Evolutionary conservation across 2,797 vertebrate genomes (phyloP).

Genomic region (Acestrorhynchus altus): DNA sequence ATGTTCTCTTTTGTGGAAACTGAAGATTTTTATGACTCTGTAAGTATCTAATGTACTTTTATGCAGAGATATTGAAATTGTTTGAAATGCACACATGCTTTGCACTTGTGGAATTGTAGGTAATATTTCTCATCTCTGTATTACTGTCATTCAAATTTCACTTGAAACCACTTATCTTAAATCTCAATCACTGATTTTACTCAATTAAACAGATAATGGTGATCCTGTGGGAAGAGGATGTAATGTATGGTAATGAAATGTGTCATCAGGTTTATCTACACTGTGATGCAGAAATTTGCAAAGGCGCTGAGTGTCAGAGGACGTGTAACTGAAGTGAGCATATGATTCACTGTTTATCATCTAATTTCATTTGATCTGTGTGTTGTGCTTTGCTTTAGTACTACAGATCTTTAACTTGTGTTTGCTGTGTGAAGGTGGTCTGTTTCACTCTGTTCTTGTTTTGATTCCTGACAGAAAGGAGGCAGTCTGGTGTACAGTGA

Average conservation of each 20-base stretch:
- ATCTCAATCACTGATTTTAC: too few species aligned
- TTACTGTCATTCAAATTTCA: too few species aligned
- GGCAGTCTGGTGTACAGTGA: neutral
- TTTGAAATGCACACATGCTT: too few species aligned
- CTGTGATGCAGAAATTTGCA: constrained; percentile 66
- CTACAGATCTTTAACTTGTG: neutral
- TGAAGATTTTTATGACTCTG: constrained; percentile 47
- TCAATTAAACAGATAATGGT: too few species aligned
- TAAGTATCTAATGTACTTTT: constrained; percentile 34
- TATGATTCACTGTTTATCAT: neutral
- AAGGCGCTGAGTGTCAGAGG: constrained; percentile 58
- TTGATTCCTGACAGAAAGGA: constrained; percentile 1
- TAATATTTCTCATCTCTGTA: too few species aligned
- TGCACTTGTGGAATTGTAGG: too few species aligned
- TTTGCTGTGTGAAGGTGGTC: neutral
- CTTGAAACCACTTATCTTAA: too few species aligned
- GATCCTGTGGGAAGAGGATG: too few species aligned
- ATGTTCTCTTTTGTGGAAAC: constrained; percentile 67
- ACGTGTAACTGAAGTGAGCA: constrained; percentile 59
- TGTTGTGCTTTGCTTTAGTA: neutral
- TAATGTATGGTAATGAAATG: too few species aligned
- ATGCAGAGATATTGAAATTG: too few species aligned
- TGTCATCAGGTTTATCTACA: constrained; percentile 69
- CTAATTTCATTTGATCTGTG: neutral
- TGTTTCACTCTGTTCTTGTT: neutral